Evolutionary conservation across 53 echinoderm and acorn worm species (phyloP).

Genomic region (Apostichopus leukothele): DNA sequence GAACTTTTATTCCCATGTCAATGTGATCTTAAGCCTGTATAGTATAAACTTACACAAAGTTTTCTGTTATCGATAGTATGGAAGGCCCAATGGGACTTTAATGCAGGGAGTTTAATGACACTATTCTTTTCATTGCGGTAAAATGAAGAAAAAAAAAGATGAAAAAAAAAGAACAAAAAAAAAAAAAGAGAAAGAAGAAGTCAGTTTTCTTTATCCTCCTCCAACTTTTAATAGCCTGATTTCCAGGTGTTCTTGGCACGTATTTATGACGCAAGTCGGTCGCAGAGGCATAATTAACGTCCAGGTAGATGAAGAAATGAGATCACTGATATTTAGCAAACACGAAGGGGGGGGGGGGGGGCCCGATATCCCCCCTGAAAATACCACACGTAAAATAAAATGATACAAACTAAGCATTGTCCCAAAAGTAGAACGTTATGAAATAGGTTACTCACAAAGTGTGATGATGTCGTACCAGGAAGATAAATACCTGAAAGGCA

Average conservation of each 20-base stretch:
- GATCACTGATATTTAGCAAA: not conserved
- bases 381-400: not conserved
- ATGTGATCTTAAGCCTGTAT: not conserved
- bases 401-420: not conserved
- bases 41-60: not conserved
- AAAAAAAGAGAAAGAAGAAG: not conserved
- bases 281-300: constrained; percentile 9
- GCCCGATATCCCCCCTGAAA: too few species aligned
- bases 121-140: not conserved
- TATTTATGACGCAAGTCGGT: constrained; percentile 1
- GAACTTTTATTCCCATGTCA: constrained; percentile 11
- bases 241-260: constrained; percentile 25
- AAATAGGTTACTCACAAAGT: not conserved
- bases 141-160: not conserved
- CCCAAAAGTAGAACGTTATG: not conserved
- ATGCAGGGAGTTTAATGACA: not conserved
- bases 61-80: not conserved
- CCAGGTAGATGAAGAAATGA: not conserved
- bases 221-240: not conserved
- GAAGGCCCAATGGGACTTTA: constrained; percentile 32
- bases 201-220: not conserved
- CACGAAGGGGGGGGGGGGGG: too few species aligned
- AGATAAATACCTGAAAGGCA: too few species aligned
- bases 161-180: not conserved
- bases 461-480: too few species aligned